A percentile compares a stretch with the other conserved stretches of the same genome.
Conservation (phyloP, 2,113 vertebrate genomes). For the Onychostruthus taczanowskii region DNA sequence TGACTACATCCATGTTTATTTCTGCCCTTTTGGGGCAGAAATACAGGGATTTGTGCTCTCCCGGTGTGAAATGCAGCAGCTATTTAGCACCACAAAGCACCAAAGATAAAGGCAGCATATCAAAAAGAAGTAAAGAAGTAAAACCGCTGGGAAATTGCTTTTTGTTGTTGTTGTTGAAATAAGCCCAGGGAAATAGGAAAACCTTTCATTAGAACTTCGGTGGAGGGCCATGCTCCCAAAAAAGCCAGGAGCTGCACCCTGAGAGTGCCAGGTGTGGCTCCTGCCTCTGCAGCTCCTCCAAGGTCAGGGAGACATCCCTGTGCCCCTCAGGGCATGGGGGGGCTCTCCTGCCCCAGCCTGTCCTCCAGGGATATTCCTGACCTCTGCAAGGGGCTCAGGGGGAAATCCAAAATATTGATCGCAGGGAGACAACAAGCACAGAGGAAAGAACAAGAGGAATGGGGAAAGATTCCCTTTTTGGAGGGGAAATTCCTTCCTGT, state of each 20-base stretch:
- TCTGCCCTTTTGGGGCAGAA: not conserved
- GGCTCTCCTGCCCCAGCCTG: not conserved
- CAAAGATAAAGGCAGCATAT: not conserved
- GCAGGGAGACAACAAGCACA: not conserved
- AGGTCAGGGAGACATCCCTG: not conserved
- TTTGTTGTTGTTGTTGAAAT: not conserved
- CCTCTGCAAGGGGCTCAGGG: not conserved
- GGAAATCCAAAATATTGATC: not conserved
- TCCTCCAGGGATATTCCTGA: not conserved
- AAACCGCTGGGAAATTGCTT: not conserved
- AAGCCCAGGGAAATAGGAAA: not conserved
- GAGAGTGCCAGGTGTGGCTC: too few relatives aligned
- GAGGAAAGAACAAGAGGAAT: not conserved
- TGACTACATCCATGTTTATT: not conserved
- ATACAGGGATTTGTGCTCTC: not conserved
- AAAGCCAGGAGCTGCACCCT: not conserved
- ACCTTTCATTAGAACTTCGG: not conserved
- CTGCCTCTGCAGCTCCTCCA: not conserved
- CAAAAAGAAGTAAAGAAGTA: not conserved
- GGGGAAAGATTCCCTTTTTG: not conserved
- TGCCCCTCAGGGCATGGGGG: rapidly evolving
- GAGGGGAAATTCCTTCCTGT: not conserved
- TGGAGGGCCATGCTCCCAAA: not conserved
- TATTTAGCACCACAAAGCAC: not conserved
- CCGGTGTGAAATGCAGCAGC: not conserved